Base-by-base conservation (phyloP, 92 coral and sea anemone species). In the Montipora capitata region DNA sequence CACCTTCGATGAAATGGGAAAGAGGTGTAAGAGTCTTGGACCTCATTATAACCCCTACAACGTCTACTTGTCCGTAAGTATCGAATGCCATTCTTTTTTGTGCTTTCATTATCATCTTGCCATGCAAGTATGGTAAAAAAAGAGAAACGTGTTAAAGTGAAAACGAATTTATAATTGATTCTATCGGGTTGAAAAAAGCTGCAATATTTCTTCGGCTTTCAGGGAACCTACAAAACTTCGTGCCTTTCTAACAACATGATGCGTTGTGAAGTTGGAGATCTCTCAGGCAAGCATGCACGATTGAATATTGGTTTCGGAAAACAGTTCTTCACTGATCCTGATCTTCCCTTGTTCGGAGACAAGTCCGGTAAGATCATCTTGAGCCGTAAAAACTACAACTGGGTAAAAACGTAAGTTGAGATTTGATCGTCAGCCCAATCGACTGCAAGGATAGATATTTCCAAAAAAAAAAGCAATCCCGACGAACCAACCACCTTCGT, bases 181-280 rank as follows among this genome's bases (percentile, higher is more conserved):
- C 35, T 1, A 27, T 27, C 35, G 35, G 35, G 35, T 27, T 27
- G 35, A 27, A 27, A 27, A 27, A 27, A 27, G 35, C 35, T 27
- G 52, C 10, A 48, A 48, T 10, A 48, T 48, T 48, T 48, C 10
- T 48, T 48, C 10, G 52, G 52, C 10, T 48, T 48, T 48, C 74
- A 96, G 99, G 96, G 97, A 49, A 90, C 91, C 68, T 97, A 97
- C 79, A 48, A 71, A 10, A 44, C 91, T 39, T 88, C 95, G 0
- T 97, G 99, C 77, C 17, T 87, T 48, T 93, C 96, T 3, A 72
- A 56, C 64, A 97, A 95, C 68, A 85, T 94, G 90, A 62, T 95
- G 71, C 94, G 99, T 12, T 97, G 99, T 74, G 98, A 97, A 72
- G 88, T 96, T 16, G 99, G 99, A 10, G 99, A 97, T 74, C 54